Evolutionary conservation across 2,888 invertebrate species (phyloP), one percentile per base, ranked within the genome.

Genomic region (Conomelus anceps): DNA sequence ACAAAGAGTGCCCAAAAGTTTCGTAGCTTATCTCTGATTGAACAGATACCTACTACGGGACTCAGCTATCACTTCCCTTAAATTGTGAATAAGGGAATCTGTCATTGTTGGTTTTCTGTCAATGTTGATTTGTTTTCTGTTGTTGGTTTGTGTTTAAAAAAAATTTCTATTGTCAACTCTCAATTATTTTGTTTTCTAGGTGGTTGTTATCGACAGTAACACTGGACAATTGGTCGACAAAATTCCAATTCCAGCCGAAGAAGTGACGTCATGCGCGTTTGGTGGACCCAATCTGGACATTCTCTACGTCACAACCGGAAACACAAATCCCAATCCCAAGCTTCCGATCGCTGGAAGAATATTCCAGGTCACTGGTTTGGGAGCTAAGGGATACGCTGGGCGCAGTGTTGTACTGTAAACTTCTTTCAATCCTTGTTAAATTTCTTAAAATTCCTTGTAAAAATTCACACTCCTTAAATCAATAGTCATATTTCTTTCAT

Each of bases 191-290:
- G 1, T 20, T 86, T 26, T 34, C 3, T 23, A 91, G 91, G 93
- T 94, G 0, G 90, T 95, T 13, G 94, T 95, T 92, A 93, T 95
- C 26, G 94, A 95, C 92, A 95, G 95, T 0, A 92, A 92, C 6
- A 92, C 93, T 41, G 24, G 22, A 3, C 9, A 86, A 13, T 17
- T 86, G 23, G 22, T 23, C 23, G 22, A 86, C 1, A 86, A 22
- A 13, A 86, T 86, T 20, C 23, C 23, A 23, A 86, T 86, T 7
- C 86, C 86, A 24, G 86, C 86, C 22, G 24, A 86, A n/a, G 86
- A 86, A n/a, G 86, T 86, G 24, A 86, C 86, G 29, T 86, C 86
- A 86, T 22, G 24, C n/a, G 24, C 26, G 3, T 86, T 24, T n/a
- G 86, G 86, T 0, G 86, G 86, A 26, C 86, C 86, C 17, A 22